Evolutionary conservation across 2,888 invertebrate genomes (phyloP).

Genomic region (Agriopis aurantiaria): DNA sequence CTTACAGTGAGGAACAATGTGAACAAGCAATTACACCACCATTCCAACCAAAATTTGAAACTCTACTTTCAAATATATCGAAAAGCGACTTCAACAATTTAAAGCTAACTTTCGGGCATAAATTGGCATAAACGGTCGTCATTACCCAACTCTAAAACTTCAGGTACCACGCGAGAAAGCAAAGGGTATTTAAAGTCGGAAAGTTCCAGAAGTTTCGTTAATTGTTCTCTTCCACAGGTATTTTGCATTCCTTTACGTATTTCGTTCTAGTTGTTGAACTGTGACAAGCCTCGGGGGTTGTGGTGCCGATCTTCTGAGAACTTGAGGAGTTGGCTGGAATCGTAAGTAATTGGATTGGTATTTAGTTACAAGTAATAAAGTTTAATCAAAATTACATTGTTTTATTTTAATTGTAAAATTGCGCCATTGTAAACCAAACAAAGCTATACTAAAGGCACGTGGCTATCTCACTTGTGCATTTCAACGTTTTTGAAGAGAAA

Average conservation of each 20-base stretch:
- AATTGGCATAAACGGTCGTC: constrained; percentile 60
- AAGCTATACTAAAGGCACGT: too few relatives aligned
- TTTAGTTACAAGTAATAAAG: neutral
- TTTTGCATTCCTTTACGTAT: constrained; percentile 54
- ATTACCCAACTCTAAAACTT: constrained; percentile 49
- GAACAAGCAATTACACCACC: constrained; percentile 34
- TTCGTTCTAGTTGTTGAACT: constrained; percentile 37
- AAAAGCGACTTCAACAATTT: constrained; percentile 45
- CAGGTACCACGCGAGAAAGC: constrained; percentile 46
- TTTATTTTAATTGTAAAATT: too few relatives aligned
- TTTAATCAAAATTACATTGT: too few relatives aligned
- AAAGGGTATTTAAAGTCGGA: constrained; percentile 56
- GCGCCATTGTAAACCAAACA: too few relatives aligned
- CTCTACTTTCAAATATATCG: constrained; percentile 46
- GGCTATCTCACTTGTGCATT: too few relatives aligned
- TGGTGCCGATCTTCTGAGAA: constrained; percentile 25
- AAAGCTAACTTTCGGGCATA: constrained; percentile 53
- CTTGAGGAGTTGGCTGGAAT: constrained; percentile 15
- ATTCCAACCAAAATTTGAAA: constrained; percentile 40
- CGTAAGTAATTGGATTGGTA: constrained; percentile 17
- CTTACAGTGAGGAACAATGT: constrained; percentile 8
- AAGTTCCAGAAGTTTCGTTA: constrained; percentile 52
- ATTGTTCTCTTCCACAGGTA: constrained; percentile 55
- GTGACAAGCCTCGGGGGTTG: constrained; percentile 31
- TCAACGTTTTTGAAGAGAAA: too few relatives aligned